Conservation (phyloP, 1,140 invertebrate genomes). For the Grapholita molesta region DNA sequence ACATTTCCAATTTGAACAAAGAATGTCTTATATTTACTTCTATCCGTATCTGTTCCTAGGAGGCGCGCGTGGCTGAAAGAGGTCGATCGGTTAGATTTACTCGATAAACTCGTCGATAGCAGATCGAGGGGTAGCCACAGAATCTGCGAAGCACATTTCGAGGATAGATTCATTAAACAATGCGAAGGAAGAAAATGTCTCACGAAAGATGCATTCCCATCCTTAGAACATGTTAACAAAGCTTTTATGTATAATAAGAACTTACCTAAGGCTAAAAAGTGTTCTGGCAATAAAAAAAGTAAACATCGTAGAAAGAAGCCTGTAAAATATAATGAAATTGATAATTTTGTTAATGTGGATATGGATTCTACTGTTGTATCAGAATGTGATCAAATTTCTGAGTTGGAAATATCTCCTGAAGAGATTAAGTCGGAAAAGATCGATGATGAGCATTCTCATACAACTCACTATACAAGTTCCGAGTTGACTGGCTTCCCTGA, state of each 20-base stretch:
- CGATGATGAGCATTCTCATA: background rate
- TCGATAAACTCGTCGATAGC: conserved; percentile 14
- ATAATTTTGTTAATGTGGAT: background rate
- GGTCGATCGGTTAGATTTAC: conserved; percentile 19
- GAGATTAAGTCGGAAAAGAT: background rate
- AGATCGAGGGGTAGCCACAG: conserved; percentile 21
- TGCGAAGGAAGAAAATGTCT: conserved; percentile 18
- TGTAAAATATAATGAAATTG: background rate
- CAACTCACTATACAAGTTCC: background rate
- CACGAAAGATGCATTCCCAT: conserved; percentile 22
- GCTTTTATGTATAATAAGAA: background rate
- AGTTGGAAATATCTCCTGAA: background rate
- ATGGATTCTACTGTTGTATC: background rate
- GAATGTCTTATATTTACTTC: background rate
- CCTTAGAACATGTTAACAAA: background rate
- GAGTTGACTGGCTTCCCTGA: background rate
- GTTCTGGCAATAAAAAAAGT: background rate
- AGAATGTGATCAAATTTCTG: background rate
- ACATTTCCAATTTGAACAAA: background rate
- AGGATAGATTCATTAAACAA: conserved; percentile 12
- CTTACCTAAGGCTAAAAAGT: background rate
- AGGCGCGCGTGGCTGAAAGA: conserved; percentile 22
- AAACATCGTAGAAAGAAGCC: background rate
- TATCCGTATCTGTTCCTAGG: background rate
- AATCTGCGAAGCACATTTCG: conserved; percentile 25